Percentiles rank a stretch among this genome's conserved stretches.
Conservation (phyloP, 2,113 vertebrate species). For the Triplophysa rosa region DNA sequence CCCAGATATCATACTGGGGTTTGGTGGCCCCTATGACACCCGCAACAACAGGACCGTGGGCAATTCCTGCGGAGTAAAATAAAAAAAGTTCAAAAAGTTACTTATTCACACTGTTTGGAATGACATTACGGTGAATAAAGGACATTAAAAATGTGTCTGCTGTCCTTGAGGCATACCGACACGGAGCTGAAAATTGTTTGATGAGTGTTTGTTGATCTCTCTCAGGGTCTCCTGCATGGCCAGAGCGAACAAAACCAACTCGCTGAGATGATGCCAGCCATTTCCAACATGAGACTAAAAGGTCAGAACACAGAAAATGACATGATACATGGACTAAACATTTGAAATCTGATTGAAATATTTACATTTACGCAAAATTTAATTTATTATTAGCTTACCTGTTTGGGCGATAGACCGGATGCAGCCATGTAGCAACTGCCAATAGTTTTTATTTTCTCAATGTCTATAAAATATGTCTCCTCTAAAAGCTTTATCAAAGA, state of each 20-base stretch:
- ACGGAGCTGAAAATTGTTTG: conserved; percentile 91
- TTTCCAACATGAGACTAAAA: conserved; percentile 71
- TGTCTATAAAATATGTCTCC: conserved; percentile 91
- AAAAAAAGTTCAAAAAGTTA: not conserved
- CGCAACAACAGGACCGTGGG: conserved; percentile 89
- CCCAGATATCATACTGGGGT: conserved; percentile 94
- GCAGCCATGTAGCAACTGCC: conserved; percentile 97
- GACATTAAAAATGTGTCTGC: not conserved
- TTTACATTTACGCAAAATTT: no score
- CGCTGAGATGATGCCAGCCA: conserved; percentile 92
- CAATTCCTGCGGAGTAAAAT: conserved; percentile 78
- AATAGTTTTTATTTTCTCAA: conserved; percentile 98
- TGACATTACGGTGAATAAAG: no score
- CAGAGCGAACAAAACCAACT: conserved; percentile 91
- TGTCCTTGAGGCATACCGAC: conserved; percentile 77
- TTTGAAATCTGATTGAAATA: not conserved
- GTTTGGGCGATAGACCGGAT: conserved; percentile 89
- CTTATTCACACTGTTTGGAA: not conserved
- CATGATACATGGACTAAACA: not conserved
- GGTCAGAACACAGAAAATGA: not conserved
- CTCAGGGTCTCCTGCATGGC: conserved; percentile 92
- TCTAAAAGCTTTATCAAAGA: conserved; percentile 79
- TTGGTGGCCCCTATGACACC: conserved; percentile 91
- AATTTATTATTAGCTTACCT: conserved; percentile 71
- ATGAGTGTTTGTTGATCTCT: conserved; percentile 87